phyloP scores from a whole-genome alignment of 2,888 invertebrate genomes.

The Tenodera sinensis region DNA sequence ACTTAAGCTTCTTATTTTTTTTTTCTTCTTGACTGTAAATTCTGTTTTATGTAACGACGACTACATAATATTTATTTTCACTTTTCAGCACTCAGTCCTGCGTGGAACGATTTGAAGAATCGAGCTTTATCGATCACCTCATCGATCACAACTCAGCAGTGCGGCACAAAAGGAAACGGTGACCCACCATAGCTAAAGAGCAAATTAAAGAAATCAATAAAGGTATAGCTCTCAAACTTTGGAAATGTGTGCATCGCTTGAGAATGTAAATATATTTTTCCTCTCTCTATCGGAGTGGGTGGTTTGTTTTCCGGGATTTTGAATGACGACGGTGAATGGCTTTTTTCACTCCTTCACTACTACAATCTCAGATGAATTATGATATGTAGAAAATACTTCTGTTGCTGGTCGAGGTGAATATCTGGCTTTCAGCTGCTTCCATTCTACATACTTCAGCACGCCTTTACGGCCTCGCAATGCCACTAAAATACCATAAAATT shows the following conservation, averaged over 20 bases:
- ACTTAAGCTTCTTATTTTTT: background rate
- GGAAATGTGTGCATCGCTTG: background rate
- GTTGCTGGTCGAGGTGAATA: background rate
- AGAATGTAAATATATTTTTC: background rate
- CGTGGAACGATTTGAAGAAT: conserved; percentile 10
- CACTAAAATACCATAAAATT: too few species aligned
- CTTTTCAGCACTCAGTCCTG: conserved; percentile 7
- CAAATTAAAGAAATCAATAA: background rate
- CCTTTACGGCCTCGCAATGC: too few species aligned
- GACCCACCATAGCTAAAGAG: background rate
- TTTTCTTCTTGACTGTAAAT: background rate
- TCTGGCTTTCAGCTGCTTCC: background rate
- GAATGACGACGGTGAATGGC: background rate
- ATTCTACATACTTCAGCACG: too few species aligned
- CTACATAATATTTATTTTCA: conserved; percentile 1
- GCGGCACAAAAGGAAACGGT: conserved; percentile 1
- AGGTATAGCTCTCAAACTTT: background rate
- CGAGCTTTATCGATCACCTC: conserved; percentile 7
- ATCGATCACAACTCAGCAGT: background rate
- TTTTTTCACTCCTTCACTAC: background rate
- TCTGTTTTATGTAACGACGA: background rate
- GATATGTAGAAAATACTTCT: background rate
- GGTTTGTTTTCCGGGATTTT: background rate
- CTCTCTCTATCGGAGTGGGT: background rate
- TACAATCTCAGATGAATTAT: background rate